Percentiles rank a stretch among this genome's conserved stretches.
Evolutionary conservation across 2,797 vertebrate genomes (phyloP).

Genomic region (Myioborus miniatus): DNA sequence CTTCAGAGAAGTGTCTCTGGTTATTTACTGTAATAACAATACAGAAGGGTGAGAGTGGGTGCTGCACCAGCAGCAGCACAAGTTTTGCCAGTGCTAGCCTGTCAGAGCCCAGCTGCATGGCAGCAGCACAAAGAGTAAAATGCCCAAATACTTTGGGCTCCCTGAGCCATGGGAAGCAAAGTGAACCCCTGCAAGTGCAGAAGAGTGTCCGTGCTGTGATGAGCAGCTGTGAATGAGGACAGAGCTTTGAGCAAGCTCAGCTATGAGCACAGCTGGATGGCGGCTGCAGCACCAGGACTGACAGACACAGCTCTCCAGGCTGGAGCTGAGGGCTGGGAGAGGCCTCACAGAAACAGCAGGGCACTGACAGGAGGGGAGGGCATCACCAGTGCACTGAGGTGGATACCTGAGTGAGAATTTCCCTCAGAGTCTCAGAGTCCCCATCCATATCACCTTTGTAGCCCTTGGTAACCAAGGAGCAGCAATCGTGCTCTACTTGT

Average conservation of each 20-base stretch:
- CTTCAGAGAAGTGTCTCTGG: background rate
- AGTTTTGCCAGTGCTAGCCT: background rate
- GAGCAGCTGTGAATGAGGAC: background rate
- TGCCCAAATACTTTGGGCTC: background rate
- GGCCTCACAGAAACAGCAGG: background rate
- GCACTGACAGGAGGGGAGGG: background rate
- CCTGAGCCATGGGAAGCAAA: background rate
- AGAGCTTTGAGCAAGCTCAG: fast-evolving
- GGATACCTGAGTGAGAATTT: background rate
- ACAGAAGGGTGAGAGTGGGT: background rate
- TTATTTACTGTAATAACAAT: background rate
- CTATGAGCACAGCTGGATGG: background rate
- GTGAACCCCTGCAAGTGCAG: background rate
- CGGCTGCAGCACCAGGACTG: fast-evolving
- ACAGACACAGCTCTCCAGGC: background rate
- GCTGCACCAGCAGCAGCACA: background rate
- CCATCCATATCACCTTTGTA: background rate
- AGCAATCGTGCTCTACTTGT: fast-evolving
- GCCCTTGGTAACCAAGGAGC: background rate
- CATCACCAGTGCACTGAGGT: background rate
- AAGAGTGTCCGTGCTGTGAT: fast-evolving
- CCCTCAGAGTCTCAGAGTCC: background rate
- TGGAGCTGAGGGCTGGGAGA: background rate
- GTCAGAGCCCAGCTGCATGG: background rate
- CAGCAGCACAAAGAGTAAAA: background rate